phyloP scores from a whole-genome alignment of 2,888 invertebrate genomes.

The Stomorhina lunata region DNA sequence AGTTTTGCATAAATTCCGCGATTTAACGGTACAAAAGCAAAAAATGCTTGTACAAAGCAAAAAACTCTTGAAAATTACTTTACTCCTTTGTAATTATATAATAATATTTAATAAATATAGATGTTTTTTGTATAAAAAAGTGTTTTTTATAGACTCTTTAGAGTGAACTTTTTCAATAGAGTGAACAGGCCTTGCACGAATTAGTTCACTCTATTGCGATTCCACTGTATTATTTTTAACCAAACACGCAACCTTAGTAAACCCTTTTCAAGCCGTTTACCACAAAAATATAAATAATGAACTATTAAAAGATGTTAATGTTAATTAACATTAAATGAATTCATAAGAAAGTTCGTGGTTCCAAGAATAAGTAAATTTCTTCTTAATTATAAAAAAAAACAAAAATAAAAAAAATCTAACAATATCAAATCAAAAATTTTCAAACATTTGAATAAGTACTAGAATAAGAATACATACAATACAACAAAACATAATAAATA shows the following conservation, averaged over 20 bases:
- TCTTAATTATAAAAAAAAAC: neutral
- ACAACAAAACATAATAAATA: neutral
- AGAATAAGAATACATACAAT: neutral
- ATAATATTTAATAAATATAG: too few relatives aligned
- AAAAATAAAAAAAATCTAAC: neutral
- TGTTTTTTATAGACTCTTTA: too few relatives aligned
- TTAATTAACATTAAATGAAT: conserved; percentile 37
- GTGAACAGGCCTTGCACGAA: neutral
- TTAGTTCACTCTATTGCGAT: neutral
- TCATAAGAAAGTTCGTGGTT: conserved; percentile 20
- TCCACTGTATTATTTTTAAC: too few relatives aligned
- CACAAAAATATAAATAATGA: conserved; percentile 22
- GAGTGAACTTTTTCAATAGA: too few relatives aligned
- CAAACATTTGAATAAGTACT: neutral
- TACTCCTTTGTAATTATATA: too few relatives aligned
- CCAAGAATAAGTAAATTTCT: conserved; percentile 38
- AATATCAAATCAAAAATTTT: neutral
- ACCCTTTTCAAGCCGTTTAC: conserved; percentile 5
- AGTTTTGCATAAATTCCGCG: too few relatives aligned
- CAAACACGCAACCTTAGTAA: conserved; percentile 28
- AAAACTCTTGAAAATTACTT: too few relatives aligned
- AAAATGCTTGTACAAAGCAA: too few relatives aligned
- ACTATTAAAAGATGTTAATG: conserved; percentile 44
- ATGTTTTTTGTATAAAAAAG: too few relatives aligned
- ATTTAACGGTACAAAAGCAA: too few relatives aligned